These are phyloP conservation scores for Baronia brevicornis DNA, from an alignment of 2,888 invertebrate genomes.

Conservation along the genomic window DNA sequence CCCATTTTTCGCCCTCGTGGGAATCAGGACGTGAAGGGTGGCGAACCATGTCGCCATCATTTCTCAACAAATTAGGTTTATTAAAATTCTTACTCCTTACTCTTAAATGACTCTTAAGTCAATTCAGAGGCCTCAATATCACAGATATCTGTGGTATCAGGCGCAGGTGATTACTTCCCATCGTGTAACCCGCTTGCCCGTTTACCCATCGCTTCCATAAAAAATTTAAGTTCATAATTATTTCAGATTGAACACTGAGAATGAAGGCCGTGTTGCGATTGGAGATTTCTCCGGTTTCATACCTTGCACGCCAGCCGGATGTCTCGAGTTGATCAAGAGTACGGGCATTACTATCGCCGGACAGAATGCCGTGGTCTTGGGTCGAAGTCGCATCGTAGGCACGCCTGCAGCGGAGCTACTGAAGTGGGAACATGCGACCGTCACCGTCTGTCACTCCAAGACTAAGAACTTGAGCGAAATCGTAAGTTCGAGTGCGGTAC, in stretches of 20 bases:
- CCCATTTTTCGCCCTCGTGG: no score
- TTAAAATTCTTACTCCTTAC: no score
- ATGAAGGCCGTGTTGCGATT: constrained; percentile 93
- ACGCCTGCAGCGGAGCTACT: constrained; percentile 95
- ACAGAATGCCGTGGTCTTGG: constrained; percentile 92
- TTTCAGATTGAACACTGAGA: constrained; percentile 88
- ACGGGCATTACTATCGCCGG: constrained; percentile 87
- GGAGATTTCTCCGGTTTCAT: constrained; percentile 93
- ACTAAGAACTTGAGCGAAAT: constrained; percentile 87
- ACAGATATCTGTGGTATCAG: no score
- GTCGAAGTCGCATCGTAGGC: constrained; percentile 98
- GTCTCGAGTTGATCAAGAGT: constrained; percentile 91
- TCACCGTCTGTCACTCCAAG: constrained; percentile 97
- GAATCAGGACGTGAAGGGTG: no score
- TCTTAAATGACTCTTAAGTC: no score
- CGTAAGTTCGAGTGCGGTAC: no score
- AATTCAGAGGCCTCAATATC: no score
- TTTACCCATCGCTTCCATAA: no score
- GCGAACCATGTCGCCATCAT: no score
- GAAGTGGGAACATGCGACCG: constrained; percentile 97
- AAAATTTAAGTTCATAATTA: constrained; percentile 17
- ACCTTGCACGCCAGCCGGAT: constrained; percentile 98
- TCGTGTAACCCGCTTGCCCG: no score
- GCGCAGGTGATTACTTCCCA: no score
- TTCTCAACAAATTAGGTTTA: no score